These are phyloP conservation scores for Pomacea maculata DNA, from an alignment of 1,140 invertebrate genomes.

Conservation along the genomic window DNA sequence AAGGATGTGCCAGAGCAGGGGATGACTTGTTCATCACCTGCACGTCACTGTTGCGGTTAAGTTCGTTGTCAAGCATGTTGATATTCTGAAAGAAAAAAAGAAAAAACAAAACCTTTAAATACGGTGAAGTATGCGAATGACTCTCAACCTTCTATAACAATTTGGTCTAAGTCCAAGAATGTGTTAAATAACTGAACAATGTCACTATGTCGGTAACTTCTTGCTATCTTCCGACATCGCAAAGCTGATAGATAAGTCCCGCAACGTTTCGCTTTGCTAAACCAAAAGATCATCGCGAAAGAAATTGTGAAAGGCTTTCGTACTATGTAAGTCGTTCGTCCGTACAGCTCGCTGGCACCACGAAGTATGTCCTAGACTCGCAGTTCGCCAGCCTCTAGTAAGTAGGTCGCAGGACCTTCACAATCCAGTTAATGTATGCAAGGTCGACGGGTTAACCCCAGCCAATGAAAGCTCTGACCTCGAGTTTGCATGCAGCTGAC, in stretches of 20 bases:
- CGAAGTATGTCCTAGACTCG: neutral
- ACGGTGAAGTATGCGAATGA: neutral
- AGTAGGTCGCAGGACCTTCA: neutral
- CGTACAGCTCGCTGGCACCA: neutral
- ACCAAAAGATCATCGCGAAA: too few species aligned
- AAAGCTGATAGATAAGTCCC: neutral
- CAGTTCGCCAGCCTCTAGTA: neutral
- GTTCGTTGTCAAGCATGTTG: slow-evolving; percentile 37
- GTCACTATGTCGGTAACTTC: neutral
- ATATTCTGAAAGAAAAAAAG: neutral
- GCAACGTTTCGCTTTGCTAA: neutral
- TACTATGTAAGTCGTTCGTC: neutral
- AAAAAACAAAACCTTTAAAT: neutral
- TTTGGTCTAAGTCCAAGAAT: neutral
- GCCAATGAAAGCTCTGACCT: slow-evolving; percentile 19
- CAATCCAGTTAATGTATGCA: slow-evolving; percentile 21
- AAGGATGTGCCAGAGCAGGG: slow-evolving; percentile 9
- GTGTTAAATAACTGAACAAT: too few species aligned
- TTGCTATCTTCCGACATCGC: neutral
- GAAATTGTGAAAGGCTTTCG: neutral
- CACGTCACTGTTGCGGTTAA: slow-evolving; percentile 33
- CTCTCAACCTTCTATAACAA: neutral
- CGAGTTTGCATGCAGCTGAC: neutral
- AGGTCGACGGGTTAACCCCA: slow-evolving; percentile 6
- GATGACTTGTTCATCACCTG: slow-evolving; percentile 27